Base-by-base conservation (phyloP, 2,888 invertebrate genomes). In the Polyommatus iphigenia region DNA sequence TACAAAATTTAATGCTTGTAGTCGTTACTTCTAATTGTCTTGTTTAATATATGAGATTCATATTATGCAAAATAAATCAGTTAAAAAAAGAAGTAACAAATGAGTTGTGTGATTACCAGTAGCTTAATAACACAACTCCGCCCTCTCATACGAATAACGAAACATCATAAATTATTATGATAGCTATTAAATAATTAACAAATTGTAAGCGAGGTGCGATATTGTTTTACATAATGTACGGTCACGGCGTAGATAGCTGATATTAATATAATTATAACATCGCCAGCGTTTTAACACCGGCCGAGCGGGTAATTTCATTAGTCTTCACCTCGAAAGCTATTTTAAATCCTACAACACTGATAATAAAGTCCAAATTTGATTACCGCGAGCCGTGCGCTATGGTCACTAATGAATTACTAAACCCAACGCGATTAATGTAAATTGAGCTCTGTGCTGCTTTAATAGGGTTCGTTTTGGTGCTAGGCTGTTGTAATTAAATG, bases 261-360 rank as follows among this genome's bases (percentile, higher is more conserved):
- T 75, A 75, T 75, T 75, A 54, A 54, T 75, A 75, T 75, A 75
- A 75, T 75, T 81, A 78, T 80, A 78, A 72, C 79, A 80, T 75
- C 72, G 78, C 73, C 73, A 78, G 77, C 86, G 84, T 87, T 78
- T 78, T 87, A 86, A 83, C 87, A 85, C 87, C 81, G 83, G 80
- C 82, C 80, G 81, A 83, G 79, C 83, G 82, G 76, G 80, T 83
- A 83, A 84, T 85, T 83, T 80, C 80, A 81, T 81, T 77, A 72
- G 32, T 13, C 5, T 10, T n/a, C 7, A 57, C 13, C 46, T 18
- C 32, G 15, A 20, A 79, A 77, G 36, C 3, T 32, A 82, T 80
- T 77, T 36, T 59, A 15, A 29, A 78, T 72, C 75, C n/a, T 84
- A 81, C 24, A 0, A 0, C 0, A 18, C 67, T 0, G 0, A 3